Evolutionary conservation across 2,888 invertebrate species (phyloP), one percentile per base, ranked within the genome.

Genomic region (Euzophera pinguis): DNA sequence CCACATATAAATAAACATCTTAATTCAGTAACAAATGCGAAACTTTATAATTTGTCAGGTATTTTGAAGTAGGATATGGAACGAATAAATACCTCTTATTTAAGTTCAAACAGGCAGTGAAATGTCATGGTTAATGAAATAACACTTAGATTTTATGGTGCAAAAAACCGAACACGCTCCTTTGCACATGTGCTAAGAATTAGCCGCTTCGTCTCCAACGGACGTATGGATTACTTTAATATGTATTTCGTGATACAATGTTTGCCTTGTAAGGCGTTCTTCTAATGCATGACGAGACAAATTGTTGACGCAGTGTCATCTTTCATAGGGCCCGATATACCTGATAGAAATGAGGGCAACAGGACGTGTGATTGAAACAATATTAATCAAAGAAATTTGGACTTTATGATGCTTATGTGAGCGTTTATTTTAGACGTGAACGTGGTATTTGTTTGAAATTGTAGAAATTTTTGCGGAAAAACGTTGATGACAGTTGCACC

Each of bases 271-370:
- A 82, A 81, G 76, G 67, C 78, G 80, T 76, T 73, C 68, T 62
- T 58, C 73, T 84, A 81, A 84, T 85, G 83, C 71, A 78, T 59
- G 63, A 58, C 64, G 77, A 78, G 77, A 86, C 87, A 87, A 87
- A 85, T 87, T 90, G 88, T 87, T 88, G 81, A 84, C 83, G 74
- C 71, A 81, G 87, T 85, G 78, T 88, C 88, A 78, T 82, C 78
- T 89, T 89, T 86, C 88, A 81, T 76, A 74, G 80, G 79, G 81
- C 74, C 81, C 78, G 73, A 71, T 68, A 58, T 84, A 84, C 84
- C 84, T 86, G 82, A 72, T 62, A 71, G 67, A 62, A 76, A 78
- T 69, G 67, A 64, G 75, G 74, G 68, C 73, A 77, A 59, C 58
- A 57, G 57, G 56, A 61, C 53, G 68, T 64, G 52, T 52, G 54